Base-by-base conservation (phyloP, 2,797 vertebrate species). In the Sebastolobus altivelis region DNA sequence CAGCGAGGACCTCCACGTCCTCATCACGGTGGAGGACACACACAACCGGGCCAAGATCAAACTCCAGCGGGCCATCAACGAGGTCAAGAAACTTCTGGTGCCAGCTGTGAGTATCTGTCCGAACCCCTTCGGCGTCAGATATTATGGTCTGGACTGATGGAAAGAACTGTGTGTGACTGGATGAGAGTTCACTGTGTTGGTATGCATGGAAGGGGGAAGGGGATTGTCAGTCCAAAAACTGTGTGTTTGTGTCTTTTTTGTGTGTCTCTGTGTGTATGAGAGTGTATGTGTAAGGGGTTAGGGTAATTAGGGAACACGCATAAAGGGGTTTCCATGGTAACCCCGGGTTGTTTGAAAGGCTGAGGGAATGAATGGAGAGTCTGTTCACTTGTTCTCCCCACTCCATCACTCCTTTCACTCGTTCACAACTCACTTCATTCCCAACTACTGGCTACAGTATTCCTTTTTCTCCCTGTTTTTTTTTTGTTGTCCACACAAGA, bases 41-140 rank as follows among this genome's bases (percentile, higher is more conserved):
- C 98, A 99, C 88, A 99, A 99, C 94, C 96, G 99, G 83, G 99
- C 99, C 87, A 98, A 99, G 95, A 97, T 99, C 94, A 99, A 99
- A 79, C 96, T 99, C 91, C 98, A 98, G 95, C 96, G 98, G 85
- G 99, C 99, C 72, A 98, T 98, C 77, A 98, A 97, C 76, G 99
- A 99, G 95, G 98, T 99, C 92, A 99, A 98, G 94, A 99, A 99
- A 87, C 95, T 99, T 69, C 96, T 99, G 40, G 97, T 99, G 71
- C 99, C 99, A 61, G 98, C 99, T 92, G 99, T 99, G 96, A 99
- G 99, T 98, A 92, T 65, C 54, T 38, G 72, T 62, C 78, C 49
- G 8, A 56, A 65, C 59, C 67, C 11, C 35, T 56, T 13, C 25
- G 2, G 46, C 12, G 35, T 71, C 60, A 40, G 14, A 75, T 74